Evolutionary conservation across 2,113 vertebrate genomes (phyloP).

Genomic region (Entelurus aequoreus): DNA sequence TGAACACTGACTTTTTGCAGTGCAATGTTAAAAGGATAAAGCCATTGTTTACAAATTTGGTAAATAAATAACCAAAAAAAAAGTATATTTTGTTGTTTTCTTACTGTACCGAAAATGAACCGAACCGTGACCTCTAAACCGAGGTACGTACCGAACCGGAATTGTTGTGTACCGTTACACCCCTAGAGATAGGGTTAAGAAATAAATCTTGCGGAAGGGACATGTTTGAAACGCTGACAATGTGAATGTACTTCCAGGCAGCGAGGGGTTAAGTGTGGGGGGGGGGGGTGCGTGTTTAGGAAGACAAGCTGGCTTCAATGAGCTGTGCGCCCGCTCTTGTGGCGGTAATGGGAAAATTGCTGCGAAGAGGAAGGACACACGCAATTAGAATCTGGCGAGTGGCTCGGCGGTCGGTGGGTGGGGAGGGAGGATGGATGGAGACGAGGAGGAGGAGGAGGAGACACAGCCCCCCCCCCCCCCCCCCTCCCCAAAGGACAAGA

Average conservation of each 20-base stretch:
- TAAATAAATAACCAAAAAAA: no score
- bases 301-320: conserved; percentile 90
- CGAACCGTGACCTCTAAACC: no score
- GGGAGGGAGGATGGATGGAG: conserved; percentile 31
- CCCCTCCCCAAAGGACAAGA: conserved; percentile 84
- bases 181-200: no score
- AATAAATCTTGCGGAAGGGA: no score
- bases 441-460: conserved; percentile 34
- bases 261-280: conserved; percentile 83
- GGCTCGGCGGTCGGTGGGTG: conserved; percentile 55
- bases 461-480: conserved; percentile 71
- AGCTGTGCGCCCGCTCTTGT: conserved; percentile 82
- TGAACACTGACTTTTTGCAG: no score
- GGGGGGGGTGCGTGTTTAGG: conserved; percentile 85
- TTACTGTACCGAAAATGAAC: no score
- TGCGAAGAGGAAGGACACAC: conserved; percentile 98
- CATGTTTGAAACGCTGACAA: background rate
- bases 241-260: conserved; percentile 26
- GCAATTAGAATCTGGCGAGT: conserved; percentile 95
- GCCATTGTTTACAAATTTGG: no score
- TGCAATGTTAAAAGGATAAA: no score
- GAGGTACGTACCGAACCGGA: no score
- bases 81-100: no score
- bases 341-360: conserved; percentile 98
- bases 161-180: no score